Base-by-base conservation (phyloP, 2,113 vertebrate species). In the Mungos mungo region DNA sequence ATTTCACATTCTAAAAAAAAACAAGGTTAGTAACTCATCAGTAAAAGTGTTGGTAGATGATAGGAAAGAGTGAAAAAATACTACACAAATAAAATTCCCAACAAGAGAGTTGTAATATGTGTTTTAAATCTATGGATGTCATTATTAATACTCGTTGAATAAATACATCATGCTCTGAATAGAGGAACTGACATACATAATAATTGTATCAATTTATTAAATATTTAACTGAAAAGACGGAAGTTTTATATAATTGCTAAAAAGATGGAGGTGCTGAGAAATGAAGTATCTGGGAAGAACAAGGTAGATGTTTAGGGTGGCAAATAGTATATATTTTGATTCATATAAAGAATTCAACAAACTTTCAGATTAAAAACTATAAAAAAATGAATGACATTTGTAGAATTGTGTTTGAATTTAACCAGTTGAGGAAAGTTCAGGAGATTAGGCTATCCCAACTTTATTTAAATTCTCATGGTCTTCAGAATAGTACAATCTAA, bases 341-440 rank as follows among this genome's bases (percentile, higher is more conserved):
- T 4, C 7, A 38, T 15, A 45, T 85, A 63, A 97, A 96, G 57
- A 95, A 83, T 47, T 95, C n/a, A 68, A 47, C 3, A 71, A 18
- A 86, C 3, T 89, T 96, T 82, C 45, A 79, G 12, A 68, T 79
- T 65, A 79, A 95, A 94, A 81, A 15, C 60, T 82, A 47, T 93
- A 38, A 25, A 88, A 69, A 94, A 77, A 63, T 54, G 19, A 6
- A 0, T 84, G 19, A 63, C 29, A 66, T 88, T 91, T 86, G 35
- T 21, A 96, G 86, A 96, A n/a, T 68, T 52, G 25, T 68, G 23
- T 71, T 93, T 96, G 50, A 45, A 76, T 90, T 76, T 74, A 81
- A 63, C n/a, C 71, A 35, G 21, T 33, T 85, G n/a, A 95, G 23
- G 41, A 92, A 33, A 60, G 33, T 15, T 93, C 38, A 69, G 50